Evolutionary conservation across 2,113 vertebrate genomes (phyloP), one percentile per base, ranked within the genome.

Genomic region (Morphnarchus princeps): DNA sequence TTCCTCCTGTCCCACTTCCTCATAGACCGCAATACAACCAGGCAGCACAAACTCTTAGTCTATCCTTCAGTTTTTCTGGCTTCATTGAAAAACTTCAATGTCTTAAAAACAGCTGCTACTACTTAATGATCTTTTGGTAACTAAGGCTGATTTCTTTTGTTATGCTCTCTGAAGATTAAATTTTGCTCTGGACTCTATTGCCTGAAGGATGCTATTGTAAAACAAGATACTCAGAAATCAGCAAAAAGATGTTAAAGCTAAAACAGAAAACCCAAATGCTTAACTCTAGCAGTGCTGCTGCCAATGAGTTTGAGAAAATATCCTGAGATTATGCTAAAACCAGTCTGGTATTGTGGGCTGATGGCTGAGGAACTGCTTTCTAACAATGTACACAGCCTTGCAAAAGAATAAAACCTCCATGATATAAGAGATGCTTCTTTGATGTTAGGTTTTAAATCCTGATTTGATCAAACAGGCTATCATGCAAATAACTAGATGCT

Each of bases 161-260:
- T 95, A 88, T 70, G 50, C 74, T 90, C 90, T 76, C 92, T 85
- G 92, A 93, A 92, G 94, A 96, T 94, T 95, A 79, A 91, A 95
- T 95, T 92, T 89, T 96, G 76, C 66, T 95, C 80, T 78, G 81
- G 80, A 83, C 61, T 95, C 54, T 40, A 3, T 89, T 91, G 94
- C 94, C 89, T 85, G 91, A 82, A 93, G 95, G 93, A 94, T 58
- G 84, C 87, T 85, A 96, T 96, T 96, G 96, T 95, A 95, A 94
- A 90, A 77, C 67, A 96, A 66, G 97, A 96, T 93, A 96, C 71
- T 95, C 20, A 0, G 83, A 92, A 97, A 97, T 93, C 89, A 79
- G 77, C 76, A 91, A 80, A 97, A 95, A 81, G 11, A 95, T 88
- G 50, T 89, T 92, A 42, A 9, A 93, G 85, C 70, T 87, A 77